Evolutionary conservation across 2,113 vertebrate genomes (phyloP).

Genomic region (Enhydra lutris): DNA sequence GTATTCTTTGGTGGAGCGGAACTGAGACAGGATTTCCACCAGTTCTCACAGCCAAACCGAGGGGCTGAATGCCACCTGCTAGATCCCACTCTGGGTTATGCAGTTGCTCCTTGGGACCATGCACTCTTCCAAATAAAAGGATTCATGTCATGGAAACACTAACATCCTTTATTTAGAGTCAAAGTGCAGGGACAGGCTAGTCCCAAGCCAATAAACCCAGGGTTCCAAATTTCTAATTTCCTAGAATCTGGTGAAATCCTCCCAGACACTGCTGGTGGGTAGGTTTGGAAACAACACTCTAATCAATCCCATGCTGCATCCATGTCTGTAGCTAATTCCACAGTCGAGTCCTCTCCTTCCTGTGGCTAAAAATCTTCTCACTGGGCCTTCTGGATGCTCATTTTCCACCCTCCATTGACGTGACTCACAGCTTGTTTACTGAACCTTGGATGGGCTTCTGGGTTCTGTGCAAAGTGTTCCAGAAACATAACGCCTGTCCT

Average conservation of each 20-base stretch:
- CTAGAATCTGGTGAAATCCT: slow-evolving; percentile 22
- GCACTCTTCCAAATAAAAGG: background rate
- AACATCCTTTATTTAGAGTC: background rate
- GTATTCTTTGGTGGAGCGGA: background rate
- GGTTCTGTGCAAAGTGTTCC: background rate
- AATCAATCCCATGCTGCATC: background rate
- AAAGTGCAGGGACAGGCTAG: background rate
- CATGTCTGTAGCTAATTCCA: background rate
- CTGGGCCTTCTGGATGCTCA: background rate
- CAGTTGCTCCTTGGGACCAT: background rate
- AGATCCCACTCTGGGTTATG: background rate
- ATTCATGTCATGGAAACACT: background rate
- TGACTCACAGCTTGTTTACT: slow-evolving; percentile 48
- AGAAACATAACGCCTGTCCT: background rate
- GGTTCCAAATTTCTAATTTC: slow-evolving; percentile 22
- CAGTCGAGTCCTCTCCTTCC: background rate
- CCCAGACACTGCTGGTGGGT: background rate
- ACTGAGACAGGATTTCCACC: background rate
- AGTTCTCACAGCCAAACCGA: background rate
- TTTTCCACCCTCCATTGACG: background rate
- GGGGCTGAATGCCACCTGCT: background rate
- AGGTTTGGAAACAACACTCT: background rate
- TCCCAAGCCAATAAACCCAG: background rate
- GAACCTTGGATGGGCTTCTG: background rate
- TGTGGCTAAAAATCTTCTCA: background rate